These are phyloP conservation scores for Lagopus leucura DNA, from an alignment of 2,113 vertebrate genomes.

Conservation along the genomic window DNA sequence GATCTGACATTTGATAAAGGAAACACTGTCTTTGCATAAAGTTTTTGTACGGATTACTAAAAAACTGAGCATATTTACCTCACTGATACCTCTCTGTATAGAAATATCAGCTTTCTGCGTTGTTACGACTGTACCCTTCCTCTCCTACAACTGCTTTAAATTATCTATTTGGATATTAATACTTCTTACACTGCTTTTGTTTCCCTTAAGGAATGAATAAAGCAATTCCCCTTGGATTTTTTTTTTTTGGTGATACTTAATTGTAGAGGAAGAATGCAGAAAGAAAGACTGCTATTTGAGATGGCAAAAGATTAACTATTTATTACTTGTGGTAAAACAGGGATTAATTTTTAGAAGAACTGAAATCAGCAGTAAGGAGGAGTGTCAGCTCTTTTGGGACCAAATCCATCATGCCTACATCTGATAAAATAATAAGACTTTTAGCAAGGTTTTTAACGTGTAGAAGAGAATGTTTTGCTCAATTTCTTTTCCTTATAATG, in stretches of 20 bases:
- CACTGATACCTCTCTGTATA: neutral
- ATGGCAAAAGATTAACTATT: slow-evolving; percentile 4
- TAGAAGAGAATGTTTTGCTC: neutral
- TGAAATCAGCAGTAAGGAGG: neutral
- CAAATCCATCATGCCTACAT: neutral
- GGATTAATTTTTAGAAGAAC: neutral
- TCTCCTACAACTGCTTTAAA: neutral
- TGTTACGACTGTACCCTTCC: neutral
- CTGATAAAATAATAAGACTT: neutral
- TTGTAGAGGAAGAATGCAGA: slow-evolving; percentile 7
- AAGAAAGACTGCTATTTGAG: neutral
- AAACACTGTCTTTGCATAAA: neutral
- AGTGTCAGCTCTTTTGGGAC: neutral
- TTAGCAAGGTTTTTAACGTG: neutral
- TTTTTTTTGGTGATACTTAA: neutral
- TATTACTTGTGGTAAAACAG: neutral
- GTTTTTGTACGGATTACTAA: neutral
- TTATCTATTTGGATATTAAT: slow-evolving; percentile 8
- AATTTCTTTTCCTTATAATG: neutral
- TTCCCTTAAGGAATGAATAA: neutral
- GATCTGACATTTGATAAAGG: neutral
- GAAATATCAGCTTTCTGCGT: neutral
- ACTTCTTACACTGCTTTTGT: neutral
- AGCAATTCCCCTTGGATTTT: slow-evolving; percentile 30
- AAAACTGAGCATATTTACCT: neutral